Evolutionary conservation across 2,888 invertebrate genomes (phyloP), one percentile per base, ranked within the genome.

Genomic region (Metellina segmentata): DNA sequence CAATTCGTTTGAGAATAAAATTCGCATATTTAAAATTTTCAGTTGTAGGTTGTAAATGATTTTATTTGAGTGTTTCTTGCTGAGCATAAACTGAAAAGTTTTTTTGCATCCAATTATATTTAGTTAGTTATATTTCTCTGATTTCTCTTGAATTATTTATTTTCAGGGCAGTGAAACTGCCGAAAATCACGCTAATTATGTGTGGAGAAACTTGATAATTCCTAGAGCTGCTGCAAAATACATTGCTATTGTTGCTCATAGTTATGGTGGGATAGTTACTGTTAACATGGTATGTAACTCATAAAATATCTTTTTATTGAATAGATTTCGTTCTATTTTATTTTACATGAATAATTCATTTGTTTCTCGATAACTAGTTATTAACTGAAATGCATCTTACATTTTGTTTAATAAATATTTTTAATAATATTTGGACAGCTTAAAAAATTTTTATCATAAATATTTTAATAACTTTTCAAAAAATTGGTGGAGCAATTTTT

Each of bases 211-310:
- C 48, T 96, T 97, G 93, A 95, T 97, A 6, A 69, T 92, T 72
- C 94, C 95, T 82, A 95, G 95, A 48, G 95, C 96, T 0, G 95
- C 96, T 90, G 97, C 97, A 0, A 95, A 96, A 71, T 95, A 96
- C 82, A 96, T 98, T 93, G 96, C 96, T 0, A 96, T 98, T 86
- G 96, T 98, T 11, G 97, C 97, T 0, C 97, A 98, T 94, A 97
- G 97, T 94, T 97, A 96, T 94, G 98, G 98, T 1, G 98, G 97
- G 19, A 96, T 96, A 13, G 96, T 97, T 11, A 96, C 96, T 0
- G 95, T 96, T 6, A 95, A 96, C 71, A 20, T 92, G 86, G 93
- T 92, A 82, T 89, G 77, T 72, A 70, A 70, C 16, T 82, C 70
- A 81, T 20, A 11, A 13, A 6, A 6, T 2, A 19, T 20, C 9